Percentiles rank a stretch among this genome's conserved stretches.
phyloP scores from a whole-genome alignment of 2,797 vertebrate species.

The Poeciliopsis presidionis region DNA sequence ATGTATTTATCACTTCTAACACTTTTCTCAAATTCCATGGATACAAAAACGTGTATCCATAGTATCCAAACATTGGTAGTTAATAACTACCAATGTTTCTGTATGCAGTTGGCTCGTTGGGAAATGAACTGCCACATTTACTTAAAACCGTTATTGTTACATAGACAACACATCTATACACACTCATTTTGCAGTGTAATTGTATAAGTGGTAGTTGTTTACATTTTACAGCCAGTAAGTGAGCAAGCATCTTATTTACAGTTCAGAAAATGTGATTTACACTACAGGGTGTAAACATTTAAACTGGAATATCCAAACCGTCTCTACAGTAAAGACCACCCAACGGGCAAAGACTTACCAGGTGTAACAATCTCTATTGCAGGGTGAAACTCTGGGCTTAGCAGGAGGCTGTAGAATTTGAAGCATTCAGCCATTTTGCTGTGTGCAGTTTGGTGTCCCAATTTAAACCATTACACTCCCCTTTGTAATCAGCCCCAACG shows the following conservation, averaged over 20 bases:
- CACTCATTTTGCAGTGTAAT: conserved; percentile 2
- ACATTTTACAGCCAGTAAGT: conserved; percentile 2
- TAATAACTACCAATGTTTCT: not conserved
- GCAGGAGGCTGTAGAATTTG: conserved; percentile 14
- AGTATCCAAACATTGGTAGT: not conserved
- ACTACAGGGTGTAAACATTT: conserved; percentile 14
- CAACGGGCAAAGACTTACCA: conserved; percentile 3
- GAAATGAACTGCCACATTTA: not conserved
- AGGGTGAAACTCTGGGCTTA: not conserved
- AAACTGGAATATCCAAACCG: conserved; percentile 11
- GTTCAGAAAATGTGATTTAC: conserved; percentile 8
- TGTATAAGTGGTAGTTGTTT: conserved; percentile 16
- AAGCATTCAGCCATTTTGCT: conserved; percentile 40
- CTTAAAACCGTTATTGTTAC: conserved; percentile 2
- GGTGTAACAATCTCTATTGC: conserved; percentile 4
- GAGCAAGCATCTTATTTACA: not conserved
- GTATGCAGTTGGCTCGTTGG: not conserved
- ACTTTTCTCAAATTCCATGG: not conserved
- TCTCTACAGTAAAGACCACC: conserved; percentile 8
- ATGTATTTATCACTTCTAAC: not conserved
- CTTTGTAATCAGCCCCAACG: conserved; percentile 91
- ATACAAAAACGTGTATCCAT: not conserved
- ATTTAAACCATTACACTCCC: conserved; percentile 68
- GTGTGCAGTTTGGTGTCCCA: conserved; percentile 55
- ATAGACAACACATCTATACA: conserved; percentile 1